phyloP scores from a whole-genome alignment of 2,113 vertebrate genomes.

The Morone saxatilis region DNA sequence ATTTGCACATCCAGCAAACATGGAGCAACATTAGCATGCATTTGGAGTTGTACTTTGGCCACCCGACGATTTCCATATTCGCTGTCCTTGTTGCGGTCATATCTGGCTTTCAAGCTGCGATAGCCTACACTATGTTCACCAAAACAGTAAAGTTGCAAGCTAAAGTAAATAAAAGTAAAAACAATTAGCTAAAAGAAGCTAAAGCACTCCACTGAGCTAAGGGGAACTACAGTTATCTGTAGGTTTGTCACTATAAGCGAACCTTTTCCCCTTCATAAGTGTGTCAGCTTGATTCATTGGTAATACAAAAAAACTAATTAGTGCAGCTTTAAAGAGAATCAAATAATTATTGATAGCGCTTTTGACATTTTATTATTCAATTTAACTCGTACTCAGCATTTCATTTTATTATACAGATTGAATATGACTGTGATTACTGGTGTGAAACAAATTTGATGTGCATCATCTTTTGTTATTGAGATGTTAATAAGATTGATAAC shows the following conservation, averaged over 20 bases:
- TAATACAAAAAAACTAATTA: not conserved
- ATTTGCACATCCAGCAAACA: not conserved
- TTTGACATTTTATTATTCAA: not conserved
- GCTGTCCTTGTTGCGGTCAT: not conserved
- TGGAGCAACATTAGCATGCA: not conserved
- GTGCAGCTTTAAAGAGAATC: not conserved
- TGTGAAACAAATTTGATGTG: constrained; percentile 31
- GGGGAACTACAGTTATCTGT: not conserved
- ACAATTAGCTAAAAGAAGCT: not conserved
- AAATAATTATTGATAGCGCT: not conserved
- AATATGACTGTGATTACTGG: not conserved
- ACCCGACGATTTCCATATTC: not conserved
- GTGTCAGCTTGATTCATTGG: not conserved
- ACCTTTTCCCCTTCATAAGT: not conserved
- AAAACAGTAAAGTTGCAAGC: not conserved
- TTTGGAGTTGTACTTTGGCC: not conserved
- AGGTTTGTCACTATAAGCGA: not conserved
- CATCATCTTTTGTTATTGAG: constrained; percentile 8
- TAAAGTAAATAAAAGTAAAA: not conserved
- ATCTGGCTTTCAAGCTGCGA: not conserved
- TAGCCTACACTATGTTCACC: not conserved
- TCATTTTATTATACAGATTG: constrained; percentile 21
- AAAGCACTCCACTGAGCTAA: not conserved
- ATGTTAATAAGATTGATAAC: constrained; percentile 2
- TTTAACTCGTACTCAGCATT: constrained; percentile 17